Base-by-base conservation (phyloP, 1,140 invertebrate genomes). In the Drosophila sulfurigaster region DNA sequence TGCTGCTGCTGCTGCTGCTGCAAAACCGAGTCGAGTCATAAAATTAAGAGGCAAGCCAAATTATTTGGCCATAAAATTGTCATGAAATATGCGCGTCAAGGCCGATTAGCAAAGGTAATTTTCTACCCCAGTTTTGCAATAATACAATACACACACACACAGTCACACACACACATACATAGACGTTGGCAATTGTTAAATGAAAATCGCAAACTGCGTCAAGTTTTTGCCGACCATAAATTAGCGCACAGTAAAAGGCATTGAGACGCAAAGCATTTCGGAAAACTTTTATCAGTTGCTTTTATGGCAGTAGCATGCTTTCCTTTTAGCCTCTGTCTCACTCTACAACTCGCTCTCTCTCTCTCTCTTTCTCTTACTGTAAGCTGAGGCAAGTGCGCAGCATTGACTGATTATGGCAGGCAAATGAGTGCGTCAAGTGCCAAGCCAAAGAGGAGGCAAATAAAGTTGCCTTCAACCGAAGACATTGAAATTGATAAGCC, bases 351-450 rank as follows among this genome's bases (percentile, higher is more conserved):
- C 11, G 15, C 46, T 3, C 8, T 30, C 11, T 0, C 28, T 2
- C 11, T 32, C 1, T 38, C 1, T 8, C 16, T 25, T 58, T 56
- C 43, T 63, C 6, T 4, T 11, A 43, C 77, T 59, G 72, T 57
- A 60, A 68, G 72, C 41, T 80, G 78, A 73, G 69, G 32, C 7
- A 10, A 10, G 35, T 8, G 7, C 4, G 38, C 38, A 49, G 73
- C 83, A 88, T 87, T 87, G 80, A 83, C 85, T 89, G 81, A 83
- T 83, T 83, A 83, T 81, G 70, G 70, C 74, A 81, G 81, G 77
- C 78, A 87, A 89, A 87, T 87, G 78, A 80, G 68, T 20, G 54
- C 35, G 58, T 70, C 72, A 70, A 75, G 72, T 70, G 67, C 13
- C 52, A 48, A 70, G 46, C 28, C 52, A 41, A 63, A 54, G 58